These are phyloP conservation scores for Menidia beryllina DNA, from an alignment of 2,113 vertebrate species.

Conservation along the genomic window DNA sequence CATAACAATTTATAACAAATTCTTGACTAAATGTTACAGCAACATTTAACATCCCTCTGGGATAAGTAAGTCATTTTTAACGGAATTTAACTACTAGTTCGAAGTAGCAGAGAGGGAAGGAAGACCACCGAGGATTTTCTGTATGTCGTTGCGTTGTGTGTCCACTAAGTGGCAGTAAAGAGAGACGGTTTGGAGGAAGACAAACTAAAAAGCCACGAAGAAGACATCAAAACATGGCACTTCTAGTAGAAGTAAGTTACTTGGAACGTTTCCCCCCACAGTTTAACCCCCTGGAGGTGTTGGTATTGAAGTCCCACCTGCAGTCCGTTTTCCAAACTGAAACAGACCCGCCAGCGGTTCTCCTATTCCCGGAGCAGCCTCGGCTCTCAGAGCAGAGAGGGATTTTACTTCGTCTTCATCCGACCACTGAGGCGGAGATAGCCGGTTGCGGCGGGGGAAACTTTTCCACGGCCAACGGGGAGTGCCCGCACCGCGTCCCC, in stretches of 20 bases:
- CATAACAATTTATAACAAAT: too few relatives aligned
- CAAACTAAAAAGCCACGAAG: background rate
- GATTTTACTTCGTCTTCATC: slow-evolving; percentile 75
- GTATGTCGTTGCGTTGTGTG: background rate
- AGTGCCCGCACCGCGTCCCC: slow-evolving; percentile 50
- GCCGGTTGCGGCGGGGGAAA: slow-evolving; percentile 21
- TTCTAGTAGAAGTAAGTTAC: slow-evolving; percentile 52
- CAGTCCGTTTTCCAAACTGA: slow-evolving; percentile 51
- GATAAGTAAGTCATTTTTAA: too few relatives aligned
- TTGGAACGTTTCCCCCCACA: slow-evolving; percentile 68
- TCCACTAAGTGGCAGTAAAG: slow-evolving; percentile 17
- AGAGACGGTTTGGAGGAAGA: too few relatives aligned
- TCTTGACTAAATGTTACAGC: too few relatives aligned
- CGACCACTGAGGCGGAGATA: slow-evolving; percentile 67
- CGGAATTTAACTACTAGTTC: too few relatives aligned
- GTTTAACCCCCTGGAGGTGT: slow-evolving; percentile 69
- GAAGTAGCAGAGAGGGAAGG: too few relatives aligned
- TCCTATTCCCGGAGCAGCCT: slow-evolving; percentile 69
- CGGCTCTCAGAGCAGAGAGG: slow-evolving; percentile 14
- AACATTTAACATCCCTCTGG: too few relatives aligned
- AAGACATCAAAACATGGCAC: slow-evolving; percentile 67
- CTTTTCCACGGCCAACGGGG: background rate
- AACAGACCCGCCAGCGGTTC: slow-evolving; percentile 61
- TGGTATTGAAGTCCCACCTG: slow-evolving; percentile 56
- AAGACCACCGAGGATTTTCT: too few relatives aligned